Evolutionary conservation across 1,140 invertebrate species (phyloP), one percentile per base, ranked within the genome.

Genomic region (Pachypsylla venusta): DNA sequence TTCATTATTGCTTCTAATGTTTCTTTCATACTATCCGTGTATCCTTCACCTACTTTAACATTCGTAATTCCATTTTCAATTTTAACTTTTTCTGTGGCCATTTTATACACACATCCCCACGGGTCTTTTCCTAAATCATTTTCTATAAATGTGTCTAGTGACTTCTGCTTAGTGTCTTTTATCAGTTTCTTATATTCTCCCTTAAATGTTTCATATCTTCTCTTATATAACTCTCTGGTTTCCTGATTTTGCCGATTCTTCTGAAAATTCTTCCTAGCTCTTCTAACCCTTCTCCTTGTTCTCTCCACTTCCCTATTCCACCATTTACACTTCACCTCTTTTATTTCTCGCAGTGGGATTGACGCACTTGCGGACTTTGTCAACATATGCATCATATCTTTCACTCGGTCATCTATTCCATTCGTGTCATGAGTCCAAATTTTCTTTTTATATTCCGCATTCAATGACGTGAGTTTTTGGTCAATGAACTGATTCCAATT

Each of bases 71-170:
- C n/a, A 4, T 4, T 7, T 19, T 48, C 42, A 3, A 48, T 10
- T 55, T 55, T 12, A 12, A 55, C 5, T 55, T 55, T 55, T n/a
- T 55, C 22, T 24, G 12, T n/a, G n/a, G 54, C 12, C n/a, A 55
- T 55, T 55, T 55, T 55, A 55, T 55, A 55, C 10, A 55, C 24
- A 16, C 3, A 12, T 5, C 54, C 54, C 54, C 54, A 55, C n/a
- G 54, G 22, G n/a, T 27, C 54, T n/a, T 55, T 55, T 22, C 26
- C 54, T 22, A 25, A n/a, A 55, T 25, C 22, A 4, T 25, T 12
- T 55, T 27, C 54, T 55, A 25, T n/a, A 13, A 25, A 24, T 5
- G 19, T 12, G n/a, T 55, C 54, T n/a, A 55, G 24, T 25, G 26
- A 55, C 24, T 25, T 3, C 16, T 27, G n/a, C 13, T 25, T 55